These are phyloP conservation scores for Phalacrocorax brasilianus DNA, from an alignment of 2,113 vertebrate species.

Conservation along the genomic window DNA sequence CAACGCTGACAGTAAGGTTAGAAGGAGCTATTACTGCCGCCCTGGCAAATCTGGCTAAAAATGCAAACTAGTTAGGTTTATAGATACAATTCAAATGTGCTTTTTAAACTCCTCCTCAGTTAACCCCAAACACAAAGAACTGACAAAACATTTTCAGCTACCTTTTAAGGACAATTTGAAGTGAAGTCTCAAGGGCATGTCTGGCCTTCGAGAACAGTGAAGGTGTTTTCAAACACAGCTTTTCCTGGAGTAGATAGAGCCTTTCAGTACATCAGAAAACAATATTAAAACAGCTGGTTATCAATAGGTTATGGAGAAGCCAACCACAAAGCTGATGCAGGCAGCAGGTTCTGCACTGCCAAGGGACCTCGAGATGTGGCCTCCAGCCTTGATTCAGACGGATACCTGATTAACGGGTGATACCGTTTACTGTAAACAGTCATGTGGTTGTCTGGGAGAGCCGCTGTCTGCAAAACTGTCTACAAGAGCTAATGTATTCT, in stretches of 20 bases:
- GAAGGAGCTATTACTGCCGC: neutral
- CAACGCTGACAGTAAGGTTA: neutral
- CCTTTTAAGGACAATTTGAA: neutral
- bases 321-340: neutral
- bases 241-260: neutral
- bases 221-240: neutral
- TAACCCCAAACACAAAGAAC: neutral
- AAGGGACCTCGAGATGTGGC: neutral
- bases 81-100: neutral
- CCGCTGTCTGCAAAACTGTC: slow-evolving; percentile 14
- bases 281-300: neutral
- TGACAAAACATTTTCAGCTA: neutral
- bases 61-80: neutral
- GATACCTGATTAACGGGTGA: neutral
- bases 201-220: neutral
- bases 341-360: neutral
- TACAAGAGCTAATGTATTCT: neutral
- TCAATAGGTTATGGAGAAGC: neutral
- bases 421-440: slow-evolving; percentile 5
- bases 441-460: neutral
- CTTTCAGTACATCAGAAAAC: neutral
- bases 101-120: neutral
- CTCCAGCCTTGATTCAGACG: neutral
- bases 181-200: neutral
- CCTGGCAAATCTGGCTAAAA: neutral